Base-by-base conservation (phyloP, 2,113 vertebrate species). In the Cepphus grylle region DNA sequence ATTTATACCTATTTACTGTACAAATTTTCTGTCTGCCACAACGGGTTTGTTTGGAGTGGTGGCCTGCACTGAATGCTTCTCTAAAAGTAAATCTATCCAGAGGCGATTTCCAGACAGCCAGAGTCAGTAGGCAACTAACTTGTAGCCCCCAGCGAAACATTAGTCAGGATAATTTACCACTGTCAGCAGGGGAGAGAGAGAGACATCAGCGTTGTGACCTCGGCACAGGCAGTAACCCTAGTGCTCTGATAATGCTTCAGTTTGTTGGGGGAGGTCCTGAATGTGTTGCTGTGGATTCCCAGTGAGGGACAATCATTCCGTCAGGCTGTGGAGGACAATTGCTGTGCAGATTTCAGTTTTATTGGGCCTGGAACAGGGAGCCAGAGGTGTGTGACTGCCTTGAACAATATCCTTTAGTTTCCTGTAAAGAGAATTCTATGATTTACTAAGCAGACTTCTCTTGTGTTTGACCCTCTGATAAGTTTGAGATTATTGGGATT, bases 1-100 rank as follows among this genome's bases (percentile, higher is more conserved):
- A 97, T 97, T 96, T 96, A 93, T 96, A 85, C 90, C 82, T 96
- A 85, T 95, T 89, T 88, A 86, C 93, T 81, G 93, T 95, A 96
- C 93, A 96, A 84, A 96, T 97, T 96, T 96, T 96, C 91, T 34
- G 12, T 87, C 91, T 94, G 93, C 95, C 89, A 59, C 93, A 69
- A 7, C n/a, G 85, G 80, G 93, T 97, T 97, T 95, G 52, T 96
- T 96, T 21, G 3, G 81, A 72, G 96, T 81, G 58, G 73, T 72
- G 93, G 96, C 73, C 18, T 85, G 27, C 76, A 29, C 71, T 9
- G 96, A 97, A 86, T 58, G 94, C 95, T 96, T 96, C 96, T 96
- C 5, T 85, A 70, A 12, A 86, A 95, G 96, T 96, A 92, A 96
- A 97, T 98, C 97, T 94, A 29, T 94, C 94, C 62, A 27, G 94